A percentile compares a stretch with the other conserved stretches of the same genome.
phyloP scores from a whole-genome alignment of 2,113 vertebrate species.

The Patagioenas fasciata region DNA sequence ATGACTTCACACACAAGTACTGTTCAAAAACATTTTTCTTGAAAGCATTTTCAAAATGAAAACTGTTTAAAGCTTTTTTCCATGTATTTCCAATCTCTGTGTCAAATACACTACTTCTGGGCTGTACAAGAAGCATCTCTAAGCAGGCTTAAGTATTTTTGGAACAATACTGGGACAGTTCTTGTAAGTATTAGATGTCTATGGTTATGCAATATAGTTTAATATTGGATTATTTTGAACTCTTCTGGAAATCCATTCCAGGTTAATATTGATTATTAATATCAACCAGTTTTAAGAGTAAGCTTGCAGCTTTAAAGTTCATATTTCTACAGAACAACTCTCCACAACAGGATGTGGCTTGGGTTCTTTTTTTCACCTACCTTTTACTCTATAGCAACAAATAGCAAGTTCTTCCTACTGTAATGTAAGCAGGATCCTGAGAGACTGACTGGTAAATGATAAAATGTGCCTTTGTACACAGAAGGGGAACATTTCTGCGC shows the following conservation, averaged over 20 bases:
- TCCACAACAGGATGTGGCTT: conserved; percentile 47
- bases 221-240: background rate
- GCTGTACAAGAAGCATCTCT: background rate
- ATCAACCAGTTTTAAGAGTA: background rate
- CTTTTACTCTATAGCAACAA: background rate
- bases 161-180: background rate
- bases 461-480: background rate
- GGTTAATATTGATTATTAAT: background rate
- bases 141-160: background rate
- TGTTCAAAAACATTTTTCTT: background rate
- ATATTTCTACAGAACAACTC: background rate
- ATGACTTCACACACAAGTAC: background rate
- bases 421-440: conserved; percentile 32
- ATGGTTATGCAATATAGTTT: background rate
- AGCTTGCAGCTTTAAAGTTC: background rate
- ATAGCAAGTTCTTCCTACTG: conserved; percentile 8
- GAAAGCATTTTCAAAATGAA: background rate
- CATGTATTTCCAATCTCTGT: background rate
- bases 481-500: background rate
- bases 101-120: background rate
- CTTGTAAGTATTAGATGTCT: background rate
- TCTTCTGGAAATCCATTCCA: background rate
- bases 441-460: background rate
- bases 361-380: background rate
- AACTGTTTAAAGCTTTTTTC: background rate